Conservation (phyloP, 2,113 vertebrate genomes). For the Probosciger aterrimus region DNA sequence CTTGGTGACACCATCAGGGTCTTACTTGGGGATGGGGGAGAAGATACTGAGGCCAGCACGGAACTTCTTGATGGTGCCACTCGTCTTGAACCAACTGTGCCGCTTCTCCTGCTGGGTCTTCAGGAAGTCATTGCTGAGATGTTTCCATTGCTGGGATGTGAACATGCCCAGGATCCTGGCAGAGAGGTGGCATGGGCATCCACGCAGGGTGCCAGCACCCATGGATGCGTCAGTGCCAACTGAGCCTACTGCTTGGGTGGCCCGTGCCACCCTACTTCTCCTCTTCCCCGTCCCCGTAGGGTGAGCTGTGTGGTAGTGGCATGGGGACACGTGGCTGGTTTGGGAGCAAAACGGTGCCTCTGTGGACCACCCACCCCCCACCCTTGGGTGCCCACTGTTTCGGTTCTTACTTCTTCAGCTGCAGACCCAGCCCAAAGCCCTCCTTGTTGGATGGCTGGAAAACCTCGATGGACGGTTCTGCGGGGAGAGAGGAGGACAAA, state of each 20-base stretch:
- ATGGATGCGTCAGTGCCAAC: accelerated
- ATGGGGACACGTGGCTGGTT: accelerated
- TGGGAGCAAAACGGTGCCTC: background rate
- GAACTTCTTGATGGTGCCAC: constrained; percentile 97
- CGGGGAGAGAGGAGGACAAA: background rate
- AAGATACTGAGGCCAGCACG: constrained; percentile 98
- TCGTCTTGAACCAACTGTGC: constrained; percentile 98
- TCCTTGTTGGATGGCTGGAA: constrained; percentile 99
- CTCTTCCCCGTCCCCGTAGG: background rate
- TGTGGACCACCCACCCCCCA: background rate
- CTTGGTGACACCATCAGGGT: accelerated
- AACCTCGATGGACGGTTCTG: constrained; percentile 97
- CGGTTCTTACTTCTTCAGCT: constrained; percentile 92
- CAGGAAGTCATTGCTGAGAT: constrained; percentile 98
- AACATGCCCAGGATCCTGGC: constrained; percentile 94
- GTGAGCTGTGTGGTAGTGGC: background rate
- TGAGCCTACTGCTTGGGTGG: too few relatives aligned
- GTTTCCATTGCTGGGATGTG: constrained; percentile 98
- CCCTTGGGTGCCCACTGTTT: background rate
- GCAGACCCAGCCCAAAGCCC: constrained; percentile 93
- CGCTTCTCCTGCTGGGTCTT: constrained; percentile 98
- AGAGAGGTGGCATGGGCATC: background rate
- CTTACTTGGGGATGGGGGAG: constrained; percentile 97
- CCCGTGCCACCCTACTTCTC: background rate
- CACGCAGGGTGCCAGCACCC: accelerated